phyloP scores from a whole-genome alignment of 2,797 vertebrate species.

The Margarornis squamiger region DNA sequence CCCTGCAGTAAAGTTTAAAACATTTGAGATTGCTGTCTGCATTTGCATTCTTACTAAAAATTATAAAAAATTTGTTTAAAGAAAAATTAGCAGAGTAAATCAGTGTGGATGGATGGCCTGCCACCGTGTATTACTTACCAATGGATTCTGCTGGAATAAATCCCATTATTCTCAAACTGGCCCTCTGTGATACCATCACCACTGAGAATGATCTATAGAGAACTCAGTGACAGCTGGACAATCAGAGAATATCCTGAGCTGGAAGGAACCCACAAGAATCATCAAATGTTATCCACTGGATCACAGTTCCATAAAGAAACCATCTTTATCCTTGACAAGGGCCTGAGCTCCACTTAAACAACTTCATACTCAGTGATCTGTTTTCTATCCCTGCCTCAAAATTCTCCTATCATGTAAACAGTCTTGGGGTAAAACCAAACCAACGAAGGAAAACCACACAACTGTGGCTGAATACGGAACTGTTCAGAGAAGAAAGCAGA shows the following conservation, averaged over 20 bases:
- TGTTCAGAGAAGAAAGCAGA: neutral
- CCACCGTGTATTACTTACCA: neutral
- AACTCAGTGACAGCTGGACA: neutral
- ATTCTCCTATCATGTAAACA: neutral
- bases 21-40: slow-evolving; percentile 35
- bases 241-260: neutral
- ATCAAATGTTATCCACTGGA: neutral
- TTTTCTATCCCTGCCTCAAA: neutral
- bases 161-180: neutral
- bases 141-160: neutral
- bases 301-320: neutral
- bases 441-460: neutral
- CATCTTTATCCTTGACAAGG: neutral
- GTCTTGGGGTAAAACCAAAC: neutral
- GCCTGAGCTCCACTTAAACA: neutral
- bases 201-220: neutral
- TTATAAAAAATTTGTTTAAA: neutral
- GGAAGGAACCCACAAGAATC: neutral
- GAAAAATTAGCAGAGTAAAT: neutral
- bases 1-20: slow-evolving; percentile 35
- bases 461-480: rapidly evolving
- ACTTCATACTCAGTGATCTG: neutral
- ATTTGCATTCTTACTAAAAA: slow-evolving; percentile 20
- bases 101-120: neutral
- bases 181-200: neutral